Conservation (phyloP, 1,140 invertebrate genomes). For the Lordiphosa mommai region DNA sequence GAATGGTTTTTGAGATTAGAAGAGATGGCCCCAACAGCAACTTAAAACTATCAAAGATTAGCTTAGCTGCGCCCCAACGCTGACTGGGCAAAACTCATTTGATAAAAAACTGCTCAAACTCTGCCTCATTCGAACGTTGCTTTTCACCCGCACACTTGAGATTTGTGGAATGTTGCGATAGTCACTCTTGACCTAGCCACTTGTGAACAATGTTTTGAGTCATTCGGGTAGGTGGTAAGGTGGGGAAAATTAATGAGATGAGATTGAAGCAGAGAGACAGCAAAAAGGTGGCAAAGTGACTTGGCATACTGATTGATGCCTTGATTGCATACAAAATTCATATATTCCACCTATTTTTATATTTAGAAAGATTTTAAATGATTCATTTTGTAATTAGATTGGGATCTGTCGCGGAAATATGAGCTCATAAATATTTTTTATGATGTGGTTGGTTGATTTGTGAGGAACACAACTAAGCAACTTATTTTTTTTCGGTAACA, state of each 20-base stretch:
- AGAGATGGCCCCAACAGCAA: too few species aligned
- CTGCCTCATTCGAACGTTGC: constrained; percentile 3
- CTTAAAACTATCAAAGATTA: too few species aligned
- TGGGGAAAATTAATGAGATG: constrained; percentile 9
- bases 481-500: constrained; percentile 20
- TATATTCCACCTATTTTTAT: constrained; percentile 5
- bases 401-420: constrained; percentile 55
- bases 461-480: constrained; percentile 25
- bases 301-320: constrained; percentile 50
- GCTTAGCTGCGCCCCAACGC: too few species aligned
- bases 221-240: constrained; percentile 11
- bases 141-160: constrained; percentile 26
- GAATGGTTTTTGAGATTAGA: too few species aligned
- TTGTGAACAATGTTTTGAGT: constrained; percentile 54
- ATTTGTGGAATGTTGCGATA: constrained; percentile 24
- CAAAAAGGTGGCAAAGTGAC: constrained; percentile 27
- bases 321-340: constrained; percentile 44
- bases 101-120: not conserved
- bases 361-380: constrained; percentile 12
- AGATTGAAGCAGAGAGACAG: constrained; percentile 12
- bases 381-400: constrained; percentile 66
- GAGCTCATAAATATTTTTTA: constrained; percentile 67
- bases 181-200: constrained; percentile 66
- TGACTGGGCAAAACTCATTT: not conserved
- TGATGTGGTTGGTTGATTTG: constrained; percentile 46